A percentile compares a stretch with the other conserved stretches of the same genome.
Conservation (phyloP, 2,113 vertebrate genomes). For the Oncorhynchus mykiss region DNA sequence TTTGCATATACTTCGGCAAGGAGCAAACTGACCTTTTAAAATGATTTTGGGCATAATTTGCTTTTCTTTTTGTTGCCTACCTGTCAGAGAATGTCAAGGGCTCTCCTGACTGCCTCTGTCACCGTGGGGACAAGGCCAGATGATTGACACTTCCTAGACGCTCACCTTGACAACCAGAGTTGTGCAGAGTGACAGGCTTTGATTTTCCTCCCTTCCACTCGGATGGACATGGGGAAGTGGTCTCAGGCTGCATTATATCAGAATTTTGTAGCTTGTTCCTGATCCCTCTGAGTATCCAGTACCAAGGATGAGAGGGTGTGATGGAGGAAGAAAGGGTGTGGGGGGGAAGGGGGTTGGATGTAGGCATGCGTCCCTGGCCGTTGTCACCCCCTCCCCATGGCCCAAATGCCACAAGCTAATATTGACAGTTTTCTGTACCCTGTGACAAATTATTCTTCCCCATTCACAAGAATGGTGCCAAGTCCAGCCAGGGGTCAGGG, state of each 20-base stretch:
- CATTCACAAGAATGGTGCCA: neutral
- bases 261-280: slow-evolving; percentile 26
- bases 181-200: slow-evolving; percentile 57
- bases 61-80: slow-evolving; percentile 10
- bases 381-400: neutral
- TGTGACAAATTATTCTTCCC: neutral
- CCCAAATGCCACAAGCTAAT: neutral
- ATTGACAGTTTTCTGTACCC: neutral
- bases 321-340: neutral
- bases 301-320: neutral
- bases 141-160: slow-evolving; percentile 62
- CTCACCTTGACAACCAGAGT: slow-evolving; percentile 42
- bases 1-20: slow-evolving; percentile 80
- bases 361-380: neutral
- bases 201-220: slow-evolving; percentile 71
- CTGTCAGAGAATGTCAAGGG: slow-evolving; percentile 68
- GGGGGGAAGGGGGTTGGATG: neutral
- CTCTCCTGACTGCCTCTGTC: slow-evolving; percentile 68
- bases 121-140: slow-evolving; percentile 61
- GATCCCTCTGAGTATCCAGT: slow-evolving; percentile 15
- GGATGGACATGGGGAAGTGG: slow-evolving; percentile 52
- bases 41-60: neutral
- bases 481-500: neutral
- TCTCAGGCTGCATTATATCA: slow-evolving; percentile 35
- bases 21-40: neutral